These are phyloP conservation scores for Fukomys damarensis DNA, from an alignment of 2,113 vertebrate genomes.

Conservation along the genomic window DNA sequence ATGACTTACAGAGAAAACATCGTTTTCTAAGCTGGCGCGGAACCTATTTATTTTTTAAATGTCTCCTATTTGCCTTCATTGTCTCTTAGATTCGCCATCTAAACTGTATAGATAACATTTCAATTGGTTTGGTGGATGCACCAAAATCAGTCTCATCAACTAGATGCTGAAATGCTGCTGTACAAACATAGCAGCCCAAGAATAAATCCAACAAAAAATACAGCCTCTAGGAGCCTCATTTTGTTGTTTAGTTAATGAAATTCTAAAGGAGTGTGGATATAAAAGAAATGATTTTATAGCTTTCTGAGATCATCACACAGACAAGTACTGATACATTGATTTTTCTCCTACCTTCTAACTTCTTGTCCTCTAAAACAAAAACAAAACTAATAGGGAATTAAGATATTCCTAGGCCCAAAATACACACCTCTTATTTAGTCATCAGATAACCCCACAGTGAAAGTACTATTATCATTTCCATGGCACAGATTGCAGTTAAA, in stretches of 20 bases:
- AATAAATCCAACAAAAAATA: background rate
- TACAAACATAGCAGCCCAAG: background rate
- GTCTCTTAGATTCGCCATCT: background rate
- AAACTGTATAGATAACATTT: background rate
- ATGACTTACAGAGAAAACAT: background rate
- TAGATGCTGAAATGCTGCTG: background rate
- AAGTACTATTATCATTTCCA: background rate
- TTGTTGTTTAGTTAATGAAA: background rate
- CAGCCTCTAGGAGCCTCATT: background rate
- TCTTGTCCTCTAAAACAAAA: background rate
- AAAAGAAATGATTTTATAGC: background rate
- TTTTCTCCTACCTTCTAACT: conserved; percentile 26
- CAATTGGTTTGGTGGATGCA: background rate
- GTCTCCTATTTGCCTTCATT: background rate
- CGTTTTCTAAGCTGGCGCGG: background rate
- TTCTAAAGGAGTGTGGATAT: background rate
- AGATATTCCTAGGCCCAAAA: background rate
- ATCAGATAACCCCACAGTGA: background rate
- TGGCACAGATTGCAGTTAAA: background rate
- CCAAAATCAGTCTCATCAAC: background rate
- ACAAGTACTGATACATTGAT: background rate
- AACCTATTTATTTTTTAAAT: background rate
- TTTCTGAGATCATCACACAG: background rate
- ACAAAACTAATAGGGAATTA: background rate
- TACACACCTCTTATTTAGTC: background rate